A percentile compares a stretch with the other conserved stretches of the same genome.
phyloP scores from a whole-genome alignment of 2,888 invertebrate genomes.

The Agrypnus murinus region DNA sequence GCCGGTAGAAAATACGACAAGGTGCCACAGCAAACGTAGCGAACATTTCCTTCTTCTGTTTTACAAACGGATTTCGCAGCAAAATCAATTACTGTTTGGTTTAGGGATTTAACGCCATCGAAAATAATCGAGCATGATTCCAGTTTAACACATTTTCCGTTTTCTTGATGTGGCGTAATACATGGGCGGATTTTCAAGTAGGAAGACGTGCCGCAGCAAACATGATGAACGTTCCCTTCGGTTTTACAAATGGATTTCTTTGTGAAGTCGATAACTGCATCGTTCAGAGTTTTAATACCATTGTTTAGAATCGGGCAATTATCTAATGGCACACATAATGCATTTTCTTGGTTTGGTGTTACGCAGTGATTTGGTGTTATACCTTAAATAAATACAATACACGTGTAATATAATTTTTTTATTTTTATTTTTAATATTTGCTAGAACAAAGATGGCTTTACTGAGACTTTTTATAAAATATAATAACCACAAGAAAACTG shows the following conservation, averaged over 20 bases:
- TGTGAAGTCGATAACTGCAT: slow-evolving; percentile 1
- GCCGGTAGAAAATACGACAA: not conserved
- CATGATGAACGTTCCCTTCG: not conserved
- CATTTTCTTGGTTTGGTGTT: slow-evolving; percentile 11
- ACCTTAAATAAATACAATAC: no score
- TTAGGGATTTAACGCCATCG: slow-evolving; percentile 9
- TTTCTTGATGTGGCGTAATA: not conserved
- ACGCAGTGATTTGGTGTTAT: not conserved
- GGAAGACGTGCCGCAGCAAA: slow-evolving; percentile 17
- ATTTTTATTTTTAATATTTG: no score
- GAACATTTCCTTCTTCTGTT: not conserved
- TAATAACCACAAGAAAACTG: no score
- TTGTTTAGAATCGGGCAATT: not conserved
- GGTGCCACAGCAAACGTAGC: slow-evolving; percentile 18
- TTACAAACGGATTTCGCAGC: not conserved
- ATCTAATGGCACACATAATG: slow-evolving; percentile 5
- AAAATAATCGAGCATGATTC: slow-evolving; percentile 7
- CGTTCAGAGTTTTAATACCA: not conserved
- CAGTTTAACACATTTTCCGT: slow-evolving; percentile 12
- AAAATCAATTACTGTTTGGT: slow-evolving; percentile 1
- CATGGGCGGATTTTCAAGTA: not conserved
- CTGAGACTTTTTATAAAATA: no score
- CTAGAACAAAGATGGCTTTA: no score
- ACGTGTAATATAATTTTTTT: no score
- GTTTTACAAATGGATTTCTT: slow-evolving; percentile 3